Conservation (phyloP, 2,797 vertebrate genomes). For the Heterohyrax brucei region DNA sequence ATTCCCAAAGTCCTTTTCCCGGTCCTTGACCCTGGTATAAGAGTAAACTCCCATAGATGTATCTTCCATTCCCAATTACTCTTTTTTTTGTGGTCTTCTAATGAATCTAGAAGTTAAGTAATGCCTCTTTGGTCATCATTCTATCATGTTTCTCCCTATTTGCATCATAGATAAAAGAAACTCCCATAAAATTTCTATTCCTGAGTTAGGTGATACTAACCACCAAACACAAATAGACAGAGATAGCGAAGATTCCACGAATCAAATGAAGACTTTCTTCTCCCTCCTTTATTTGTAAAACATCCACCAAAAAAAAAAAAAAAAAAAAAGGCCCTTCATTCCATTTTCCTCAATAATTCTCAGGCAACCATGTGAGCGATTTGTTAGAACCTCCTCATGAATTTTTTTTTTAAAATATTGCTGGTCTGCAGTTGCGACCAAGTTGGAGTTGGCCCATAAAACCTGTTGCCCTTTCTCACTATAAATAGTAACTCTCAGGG, state of each 20-base stretch:
- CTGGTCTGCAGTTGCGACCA: neutral
- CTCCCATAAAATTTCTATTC: neutral
- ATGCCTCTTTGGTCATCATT: neutral
- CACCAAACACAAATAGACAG: neutral
- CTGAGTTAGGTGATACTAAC: neutral
- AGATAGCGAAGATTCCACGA: neutral
- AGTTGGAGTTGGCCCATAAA: neutral
- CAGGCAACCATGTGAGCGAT: neutral
- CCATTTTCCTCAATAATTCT: neutral
- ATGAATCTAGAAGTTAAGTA: neutral
- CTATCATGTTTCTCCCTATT: neutral
- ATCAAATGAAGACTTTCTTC: neutral
- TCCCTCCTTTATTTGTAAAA: too few relatives aligned
- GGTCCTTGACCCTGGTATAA: neutral
- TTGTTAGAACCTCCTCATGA: neutral
- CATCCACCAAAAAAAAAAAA: too few relatives aligned
- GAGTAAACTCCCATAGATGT: too few relatives aligned
- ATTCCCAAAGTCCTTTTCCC: neutral
- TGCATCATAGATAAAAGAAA: slow-evolving; percentile 2
- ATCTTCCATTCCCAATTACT: neutral
- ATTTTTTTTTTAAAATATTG: neutral
- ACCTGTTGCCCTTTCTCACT: neutral
- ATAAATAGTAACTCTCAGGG: neutral
- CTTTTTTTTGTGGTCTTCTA: neutral
- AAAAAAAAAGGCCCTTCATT: neutral